Evolutionary conservation across 2,113 vertebrate species (phyloP).

Genomic region (Coturnix japonica): DNA sequence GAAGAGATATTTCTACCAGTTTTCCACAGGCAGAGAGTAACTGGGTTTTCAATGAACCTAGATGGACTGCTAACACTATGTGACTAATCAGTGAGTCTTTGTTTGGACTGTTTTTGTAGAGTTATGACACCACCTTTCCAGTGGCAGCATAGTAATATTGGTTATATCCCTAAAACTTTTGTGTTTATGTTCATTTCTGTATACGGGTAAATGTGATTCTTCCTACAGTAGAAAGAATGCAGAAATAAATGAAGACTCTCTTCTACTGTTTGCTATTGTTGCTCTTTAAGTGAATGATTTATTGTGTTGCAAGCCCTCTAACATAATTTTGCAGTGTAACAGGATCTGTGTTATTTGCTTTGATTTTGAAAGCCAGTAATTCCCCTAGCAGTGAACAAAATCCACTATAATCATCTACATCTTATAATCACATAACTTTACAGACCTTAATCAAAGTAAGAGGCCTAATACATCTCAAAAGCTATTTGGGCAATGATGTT

Average conservation of each 20-base stretch:
- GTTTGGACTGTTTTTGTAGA: neutral
- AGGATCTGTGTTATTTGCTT: neutral
- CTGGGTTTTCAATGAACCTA: accelerated
- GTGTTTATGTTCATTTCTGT: neutral
- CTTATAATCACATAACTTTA: neutral
- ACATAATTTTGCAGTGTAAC: neutral
- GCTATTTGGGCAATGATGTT: neutral
- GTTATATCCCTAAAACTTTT: neutral
- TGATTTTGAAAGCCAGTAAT: constrained; percentile 4
- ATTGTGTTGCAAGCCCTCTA: neutral
- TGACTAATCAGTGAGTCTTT: neutral
- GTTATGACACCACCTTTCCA: neutral
- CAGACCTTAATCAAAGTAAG: constrained; percentile 15
- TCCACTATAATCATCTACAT: neutral
- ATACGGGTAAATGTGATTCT: neutral
- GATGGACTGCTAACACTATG: neutral
- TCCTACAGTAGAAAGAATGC: neutral
- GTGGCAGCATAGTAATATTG: neutral
- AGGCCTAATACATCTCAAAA: neutral
- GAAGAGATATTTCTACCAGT: neutral
- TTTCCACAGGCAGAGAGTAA: neutral
- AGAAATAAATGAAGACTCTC: neutral
- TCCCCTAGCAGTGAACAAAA: neutral
- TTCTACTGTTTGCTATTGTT: neutral
- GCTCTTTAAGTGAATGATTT: neutral